These are phyloP conservation scores for Cheilinus undulatus DNA, from an alignment of 2,113 vertebrate species.

Conservation along the genomic window DNA sequence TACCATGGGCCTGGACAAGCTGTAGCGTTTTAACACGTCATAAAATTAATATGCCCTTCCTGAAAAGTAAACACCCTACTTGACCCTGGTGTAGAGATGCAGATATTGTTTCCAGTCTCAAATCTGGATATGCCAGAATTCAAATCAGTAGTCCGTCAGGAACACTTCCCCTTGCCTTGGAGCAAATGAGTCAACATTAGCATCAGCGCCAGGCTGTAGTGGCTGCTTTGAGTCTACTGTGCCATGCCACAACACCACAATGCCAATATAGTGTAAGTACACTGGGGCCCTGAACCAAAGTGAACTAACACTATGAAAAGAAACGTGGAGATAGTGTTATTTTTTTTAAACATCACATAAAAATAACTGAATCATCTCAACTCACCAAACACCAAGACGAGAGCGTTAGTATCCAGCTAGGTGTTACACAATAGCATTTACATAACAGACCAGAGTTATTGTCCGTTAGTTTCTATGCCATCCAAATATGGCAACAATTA, in stretches of 20 bases:
- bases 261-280: slow-evolving; percentile 73
- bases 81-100: slow-evolving; percentile 34
- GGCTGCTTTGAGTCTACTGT: slow-evolving; percentile 67
- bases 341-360: slow-evolving; percentile 30
- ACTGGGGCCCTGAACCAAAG: slow-evolving; percentile 63
- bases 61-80: slow-evolving; percentile 14
- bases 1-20: not conserved
- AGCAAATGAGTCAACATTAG: slow-evolving; percentile 78
- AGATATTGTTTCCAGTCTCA: slow-evolving; percentile 68
- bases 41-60: too few species aligned
- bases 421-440: not conserved
- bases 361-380: not conserved
- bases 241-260: slow-evolving; percentile 79
- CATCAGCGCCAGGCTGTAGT: slow-evolving; percentile 72
- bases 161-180: slow-evolving; percentile 68
- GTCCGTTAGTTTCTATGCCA: not conserved
- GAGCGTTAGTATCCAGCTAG: not conserved
- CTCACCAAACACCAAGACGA: slow-evolving; percentile 8
- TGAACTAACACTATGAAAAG: slow-evolving; percentile 68
- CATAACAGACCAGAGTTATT: too few species aligned
- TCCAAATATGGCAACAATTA: not conserved
- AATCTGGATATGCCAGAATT: slow-evolving; percentile 57
- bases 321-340: slow-evolving; percentile 23
- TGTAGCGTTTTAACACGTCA: not conserved
- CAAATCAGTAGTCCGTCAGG: slow-evolving; percentile 65